phyloP scores from a whole-genome alignment of 2,888 invertebrate genomes.

The Dioctria linearis region DNA sequence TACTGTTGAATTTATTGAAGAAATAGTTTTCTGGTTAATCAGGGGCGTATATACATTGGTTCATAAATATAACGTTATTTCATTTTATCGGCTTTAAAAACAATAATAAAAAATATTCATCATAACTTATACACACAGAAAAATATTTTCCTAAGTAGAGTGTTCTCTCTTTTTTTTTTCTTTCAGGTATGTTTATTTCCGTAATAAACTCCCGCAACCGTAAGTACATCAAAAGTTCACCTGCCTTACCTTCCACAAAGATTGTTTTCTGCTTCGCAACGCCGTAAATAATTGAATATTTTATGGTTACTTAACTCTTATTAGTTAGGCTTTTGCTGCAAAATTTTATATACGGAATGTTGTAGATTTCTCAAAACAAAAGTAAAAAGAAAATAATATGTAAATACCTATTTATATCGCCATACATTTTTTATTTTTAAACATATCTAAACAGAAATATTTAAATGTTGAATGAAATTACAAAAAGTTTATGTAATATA shows the following conservation, averaged over 20 bases:
- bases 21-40: neutral
- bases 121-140: neutral
- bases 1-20: neutral
- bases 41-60: neutral
- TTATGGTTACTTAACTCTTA: slow-evolving; percentile 28
- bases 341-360: slow-evolving; percentile 26
- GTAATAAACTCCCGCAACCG: slow-evolving; percentile 44
- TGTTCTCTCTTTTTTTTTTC: slow-evolving; percentile 38
- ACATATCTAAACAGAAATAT: no score
- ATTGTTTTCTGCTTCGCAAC: slow-evolving; percentile 46
- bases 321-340: slow-evolving; percentile 13
- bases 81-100: slow-evolving; percentile 5
- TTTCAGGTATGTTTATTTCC: slow-evolving; percentile 49
- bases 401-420: no score
- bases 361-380: slow-evolving; percentile 4
- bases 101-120: slow-evolving; percentile 2
- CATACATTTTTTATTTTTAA: no score
- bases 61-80: slow-evolving; percentile 2
- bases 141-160: slow-evolving; percentile 27
- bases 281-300: slow-evolving; percentile 32
- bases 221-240: slow-evolving; percentile 44
- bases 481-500: no score
- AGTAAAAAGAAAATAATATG: neutral
- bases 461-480: no score
- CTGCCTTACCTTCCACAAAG: slow-evolving; percentile 30